Percentiles rank a stretch among this genome's conserved stretches.
These are phyloP conservation scores for Gryllus bimaculatus DNA, from an alignment of 1,140 invertebrate genomes.

Conservation along the genomic window DNA sequence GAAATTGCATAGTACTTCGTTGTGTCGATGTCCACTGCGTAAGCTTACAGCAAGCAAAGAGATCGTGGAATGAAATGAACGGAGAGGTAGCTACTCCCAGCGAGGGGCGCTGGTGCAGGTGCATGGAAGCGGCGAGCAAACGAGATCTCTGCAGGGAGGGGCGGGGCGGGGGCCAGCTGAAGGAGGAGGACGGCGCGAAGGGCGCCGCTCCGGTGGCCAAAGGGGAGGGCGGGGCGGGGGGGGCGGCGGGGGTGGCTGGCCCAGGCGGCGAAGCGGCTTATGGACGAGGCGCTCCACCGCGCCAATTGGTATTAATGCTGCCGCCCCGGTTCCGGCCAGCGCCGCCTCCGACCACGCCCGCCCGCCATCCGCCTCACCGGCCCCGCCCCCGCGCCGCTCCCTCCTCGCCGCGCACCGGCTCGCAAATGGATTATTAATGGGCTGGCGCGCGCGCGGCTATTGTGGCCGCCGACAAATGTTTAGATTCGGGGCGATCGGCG, in stretches of 20 bases:
- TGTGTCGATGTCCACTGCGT: too few species aligned
- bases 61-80: too few species aligned
- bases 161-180: not conserved
- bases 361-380: too few species aligned
- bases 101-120: too few species aligned
- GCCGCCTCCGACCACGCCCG: too few species aligned
- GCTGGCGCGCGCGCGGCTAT: not conserved
- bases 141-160: too few species aligned
- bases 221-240: not conserved
- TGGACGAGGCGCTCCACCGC: constrained; percentile 5
- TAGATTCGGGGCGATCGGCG: not conserved
- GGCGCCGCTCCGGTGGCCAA: not conserved
- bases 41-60: too few species aligned
- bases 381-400: too few species aligned
- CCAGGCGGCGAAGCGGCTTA: not conserved
- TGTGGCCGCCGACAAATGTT: not conserved
- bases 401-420: not conserved
- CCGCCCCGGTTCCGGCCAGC: not conserved
- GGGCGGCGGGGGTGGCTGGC: not conserved
- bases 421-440: constrained; percentile 4
- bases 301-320: constrained; percentile 19
- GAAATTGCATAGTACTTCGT: too few species aligned
- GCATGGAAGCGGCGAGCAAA: too few species aligned
- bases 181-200: not conserved
- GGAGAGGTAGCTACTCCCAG: too few species aligned